Percentiles rank a stretch among this genome's conserved stretches.
These are phyloP conservation scores for Sinelater perroti DNA, from an alignment of 2,888 invertebrate genomes.

Conservation along the genomic window DNA sequence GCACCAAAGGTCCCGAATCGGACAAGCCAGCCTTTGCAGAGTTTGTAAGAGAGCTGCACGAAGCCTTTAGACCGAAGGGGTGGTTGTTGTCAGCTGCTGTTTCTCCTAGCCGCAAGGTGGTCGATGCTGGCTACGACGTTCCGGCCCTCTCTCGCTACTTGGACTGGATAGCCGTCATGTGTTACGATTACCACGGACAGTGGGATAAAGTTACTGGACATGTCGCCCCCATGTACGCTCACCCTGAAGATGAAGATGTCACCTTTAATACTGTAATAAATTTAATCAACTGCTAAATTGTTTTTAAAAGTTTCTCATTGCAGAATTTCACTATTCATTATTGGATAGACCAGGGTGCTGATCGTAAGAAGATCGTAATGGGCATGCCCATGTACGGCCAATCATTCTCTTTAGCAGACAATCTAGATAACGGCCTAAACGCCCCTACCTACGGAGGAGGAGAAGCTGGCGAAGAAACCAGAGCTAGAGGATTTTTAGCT, in stretches of 20 bases:
- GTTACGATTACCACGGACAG: conserved; percentile 91
- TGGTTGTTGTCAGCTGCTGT: conserved; percentile 83
- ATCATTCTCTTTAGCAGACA: conserved; percentile 81
- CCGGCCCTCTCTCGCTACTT: conserved; percentile 77
- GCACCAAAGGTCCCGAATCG: conserved; percentile 80
- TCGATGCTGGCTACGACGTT: conserved; percentile 87
- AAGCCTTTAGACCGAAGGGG: conserved; percentile 75
- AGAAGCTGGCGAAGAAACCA: conserved; percentile 87
- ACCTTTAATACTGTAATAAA: conserved; percentile 77
- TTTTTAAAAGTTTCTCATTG: conserved; percentile 39
- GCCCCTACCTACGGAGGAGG: conserved; percentile 85
- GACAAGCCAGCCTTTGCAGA: conserved; percentile 83
- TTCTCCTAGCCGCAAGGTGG: conserved; percentile 83
- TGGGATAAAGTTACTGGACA: conserved; percentile 93
- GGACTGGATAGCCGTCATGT: conserved; percentile 92
- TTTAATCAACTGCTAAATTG: conserved; percentile 15
- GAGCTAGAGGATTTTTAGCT: conserved; percentile 86
- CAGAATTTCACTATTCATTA: conserved; percentile 89
- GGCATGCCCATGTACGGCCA: conserved; percentile 92
- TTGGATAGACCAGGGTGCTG: conserved; percentile 85
- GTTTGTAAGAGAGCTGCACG: conserved; percentile 77
- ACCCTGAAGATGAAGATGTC: conserved; percentile 76
- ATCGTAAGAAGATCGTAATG: conserved; percentile 80
- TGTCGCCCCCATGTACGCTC: conserved; percentile 85
- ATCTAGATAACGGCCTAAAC: conserved; percentile 72